phyloP scores from a whole-genome alignment of 2,113 vertebrate genomes.

The Catharus minimus region DNA sequence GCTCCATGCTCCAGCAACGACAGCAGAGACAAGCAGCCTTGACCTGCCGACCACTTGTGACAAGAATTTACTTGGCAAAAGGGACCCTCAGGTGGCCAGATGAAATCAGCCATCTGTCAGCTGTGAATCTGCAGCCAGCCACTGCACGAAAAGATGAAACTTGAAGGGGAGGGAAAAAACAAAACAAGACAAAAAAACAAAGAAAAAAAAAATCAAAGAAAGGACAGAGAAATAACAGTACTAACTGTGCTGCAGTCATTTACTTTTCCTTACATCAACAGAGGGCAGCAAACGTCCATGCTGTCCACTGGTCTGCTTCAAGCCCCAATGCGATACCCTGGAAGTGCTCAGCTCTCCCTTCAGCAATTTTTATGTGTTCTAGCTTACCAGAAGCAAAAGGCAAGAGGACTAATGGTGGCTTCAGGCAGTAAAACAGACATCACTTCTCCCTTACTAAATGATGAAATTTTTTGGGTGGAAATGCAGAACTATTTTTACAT shows the following conservation, averaged over 20 bases:
- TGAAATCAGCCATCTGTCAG: constrained; percentile 51
- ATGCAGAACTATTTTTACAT: neutral
- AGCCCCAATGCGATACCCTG: accelerated
- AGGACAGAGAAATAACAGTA: neutral
- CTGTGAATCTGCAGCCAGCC: neutral
- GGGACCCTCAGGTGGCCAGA: neutral
- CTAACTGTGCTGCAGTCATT: neutral
- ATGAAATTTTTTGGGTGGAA: neutral
- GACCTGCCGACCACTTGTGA: constrained; percentile 16
- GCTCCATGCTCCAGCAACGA: neutral
- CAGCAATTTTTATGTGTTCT: neutral
- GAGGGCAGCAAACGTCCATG: constrained; percentile 55
- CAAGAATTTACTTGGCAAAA: constrained; percentile 15
- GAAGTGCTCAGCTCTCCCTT: neutral
- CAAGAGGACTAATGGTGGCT: neutral
- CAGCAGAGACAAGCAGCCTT: neutral
- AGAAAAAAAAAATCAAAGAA: neutral
- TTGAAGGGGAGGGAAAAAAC: neutral
- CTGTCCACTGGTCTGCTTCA: neutral
- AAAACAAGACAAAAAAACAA: accelerated
- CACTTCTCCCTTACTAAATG: neutral
- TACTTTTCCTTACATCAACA: constrained; percentile 45
- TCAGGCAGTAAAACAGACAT: neutral
- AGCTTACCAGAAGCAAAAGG: neutral
- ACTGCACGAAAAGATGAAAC: neutral